These are phyloP conservation scores for Antheraea pernyi DNA, from an alignment of 1,140 invertebrate genomes.

Conservation along the genomic window DNA sequence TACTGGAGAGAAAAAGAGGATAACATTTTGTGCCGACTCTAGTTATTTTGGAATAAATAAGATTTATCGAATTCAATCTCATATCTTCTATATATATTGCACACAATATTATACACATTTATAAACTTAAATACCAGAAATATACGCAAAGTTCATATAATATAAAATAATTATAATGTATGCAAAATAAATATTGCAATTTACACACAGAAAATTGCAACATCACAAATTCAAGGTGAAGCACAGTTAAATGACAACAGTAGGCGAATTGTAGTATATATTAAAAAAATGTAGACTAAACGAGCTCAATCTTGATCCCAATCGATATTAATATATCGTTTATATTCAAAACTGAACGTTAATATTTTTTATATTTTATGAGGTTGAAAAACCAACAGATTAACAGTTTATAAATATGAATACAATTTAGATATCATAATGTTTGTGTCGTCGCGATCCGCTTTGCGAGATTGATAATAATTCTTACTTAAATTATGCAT, in stretches of 20 bases:
- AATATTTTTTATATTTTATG: slow-evolving; percentile 24
- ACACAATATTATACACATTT: too few relatives aligned
- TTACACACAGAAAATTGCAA: not conserved
- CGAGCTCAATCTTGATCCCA: slow-evolving; percentile 19
- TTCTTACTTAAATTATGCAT: slow-evolving; percentile 1
- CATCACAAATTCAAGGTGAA: slow-evolving; percentile 11
- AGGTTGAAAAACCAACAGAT: slow-evolving; percentile 29
- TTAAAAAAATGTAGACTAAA: slow-evolving; percentile 32
- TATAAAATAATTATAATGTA: slow-evolving; percentile 3
- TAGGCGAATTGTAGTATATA: slow-evolving; percentile 32
- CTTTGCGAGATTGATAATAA: slow-evolving; percentile 12
- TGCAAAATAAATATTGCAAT: slow-evolving; percentile 9
- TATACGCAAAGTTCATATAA: not conserved
- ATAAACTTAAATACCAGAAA: not conserved
- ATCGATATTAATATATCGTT: slow-evolving; percentile 33
- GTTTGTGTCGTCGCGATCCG: slow-evolving; percentile 1
- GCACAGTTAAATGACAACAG: slow-evolving; percentile 26
- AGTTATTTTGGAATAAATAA: too few relatives aligned
- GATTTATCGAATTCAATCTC: too few relatives aligned
- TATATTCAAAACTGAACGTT: slow-evolving; percentile 24
- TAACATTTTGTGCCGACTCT: too few relatives aligned
- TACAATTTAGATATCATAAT: slow-evolving; percentile 26
- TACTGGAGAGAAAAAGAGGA: too few relatives aligned
- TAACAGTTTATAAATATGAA: slow-evolving; percentile 31
- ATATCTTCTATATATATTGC: too few relatives aligned